These are phyloP conservation scores for Polymixis lichenea DNA, from an alignment of 2,888 invertebrate genomes.

Conservation along the genomic window DNA sequence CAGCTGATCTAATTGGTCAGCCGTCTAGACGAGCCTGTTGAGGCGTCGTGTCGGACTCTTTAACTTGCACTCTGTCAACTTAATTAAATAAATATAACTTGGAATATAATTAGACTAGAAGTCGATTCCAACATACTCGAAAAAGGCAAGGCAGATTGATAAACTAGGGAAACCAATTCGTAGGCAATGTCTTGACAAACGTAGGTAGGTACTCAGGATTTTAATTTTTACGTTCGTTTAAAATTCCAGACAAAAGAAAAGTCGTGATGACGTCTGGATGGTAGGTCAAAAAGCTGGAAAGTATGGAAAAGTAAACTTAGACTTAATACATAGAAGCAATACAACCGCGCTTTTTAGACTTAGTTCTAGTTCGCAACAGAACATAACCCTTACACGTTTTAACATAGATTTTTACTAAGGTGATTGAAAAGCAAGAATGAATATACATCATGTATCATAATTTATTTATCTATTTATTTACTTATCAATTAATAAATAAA, in stretches of 20 bases:
- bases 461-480: no score
- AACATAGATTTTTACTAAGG: background rate
- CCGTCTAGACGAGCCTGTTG: background rate
- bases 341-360: background rate
- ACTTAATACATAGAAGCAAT: no score
- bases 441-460: no score
- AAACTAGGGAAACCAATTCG: background rate
- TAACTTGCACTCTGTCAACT: background rate
- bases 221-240: background rate
- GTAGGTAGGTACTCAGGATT: no score
- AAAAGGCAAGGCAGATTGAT: background rate
- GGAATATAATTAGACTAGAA: background rate
- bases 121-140: background rate
- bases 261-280: background rate
- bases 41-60: background rate
- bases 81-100: conserved; percentile 1
- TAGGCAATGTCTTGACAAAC: background rate
- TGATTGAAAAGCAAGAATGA: background rate
- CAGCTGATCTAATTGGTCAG: background rate
- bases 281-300: background rate
- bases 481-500: no score
- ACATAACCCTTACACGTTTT: background rate
- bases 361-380: background rate
- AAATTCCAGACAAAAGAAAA: background rate
- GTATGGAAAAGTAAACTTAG: background rate